phyloP scores from a whole-genome alignment of 2,888 invertebrate species.

The Ligdia adustata region DNA sequence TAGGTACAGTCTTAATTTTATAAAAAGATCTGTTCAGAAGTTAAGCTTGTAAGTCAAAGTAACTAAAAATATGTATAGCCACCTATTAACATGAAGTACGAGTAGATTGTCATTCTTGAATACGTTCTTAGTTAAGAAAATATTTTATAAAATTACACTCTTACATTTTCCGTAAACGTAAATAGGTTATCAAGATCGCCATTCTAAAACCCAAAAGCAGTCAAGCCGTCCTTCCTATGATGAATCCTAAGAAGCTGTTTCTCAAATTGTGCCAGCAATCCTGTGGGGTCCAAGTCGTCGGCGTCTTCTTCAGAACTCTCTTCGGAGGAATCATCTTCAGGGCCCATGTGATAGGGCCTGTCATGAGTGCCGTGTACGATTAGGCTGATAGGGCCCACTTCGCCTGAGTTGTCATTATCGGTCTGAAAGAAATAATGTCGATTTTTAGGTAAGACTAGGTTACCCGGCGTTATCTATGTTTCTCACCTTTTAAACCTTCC shows the following conservation, averaged over 20 bases:
- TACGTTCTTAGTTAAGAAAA: too few relatives aligned
- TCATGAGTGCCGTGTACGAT: conserved; percentile 89
- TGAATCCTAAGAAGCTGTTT: conserved; percentile 65
- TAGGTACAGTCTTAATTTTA: too few relatives aligned
- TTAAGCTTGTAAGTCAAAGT: too few relatives aligned
- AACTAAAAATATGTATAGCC: conserved; percentile 4
- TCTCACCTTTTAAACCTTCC: too few relatives aligned
- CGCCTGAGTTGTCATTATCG: conserved; percentile 79
- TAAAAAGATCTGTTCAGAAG: too few relatives aligned
- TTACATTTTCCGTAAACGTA: too few relatives aligned
- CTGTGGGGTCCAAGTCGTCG: conserved; percentile 46
- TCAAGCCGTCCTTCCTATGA: conserved; percentile 52
- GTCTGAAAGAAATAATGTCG: conserved; percentile 52
- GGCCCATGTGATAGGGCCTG: conserved; percentile 85
- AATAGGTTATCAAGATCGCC: too few relatives aligned
- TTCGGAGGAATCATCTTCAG: too few relatives aligned
- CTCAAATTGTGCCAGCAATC: conserved; percentile 56
- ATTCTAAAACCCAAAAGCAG: conserved; percentile 27
- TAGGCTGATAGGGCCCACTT: conserved; percentile 83
- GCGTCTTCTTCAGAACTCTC: conserved; percentile 10
- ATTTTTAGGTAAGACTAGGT: background rate
- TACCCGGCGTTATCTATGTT: too few relatives aligned
- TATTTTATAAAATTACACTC: too few relatives aligned
- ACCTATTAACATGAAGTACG: too few relatives aligned
- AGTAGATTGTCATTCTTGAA: too few relatives aligned